Conservation (phyloP, 2,113 vertebrate genomes). For the Pterocles gutturalis region DNA sequence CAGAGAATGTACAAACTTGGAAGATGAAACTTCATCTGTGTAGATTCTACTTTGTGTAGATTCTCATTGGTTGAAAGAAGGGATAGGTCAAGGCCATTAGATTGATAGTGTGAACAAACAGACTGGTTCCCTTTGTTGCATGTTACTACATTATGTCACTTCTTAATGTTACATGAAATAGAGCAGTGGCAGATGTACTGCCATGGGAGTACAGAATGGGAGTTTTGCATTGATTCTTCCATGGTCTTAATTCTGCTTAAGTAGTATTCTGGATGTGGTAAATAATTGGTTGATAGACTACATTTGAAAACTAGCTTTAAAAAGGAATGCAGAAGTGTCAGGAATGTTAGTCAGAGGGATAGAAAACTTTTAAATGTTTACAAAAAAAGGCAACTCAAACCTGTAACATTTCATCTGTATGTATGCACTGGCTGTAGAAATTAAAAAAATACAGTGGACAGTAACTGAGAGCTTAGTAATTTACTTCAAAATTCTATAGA, state of each 20-base stretch:
- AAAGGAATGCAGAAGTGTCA: background rate
- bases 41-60: background rate
- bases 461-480: background rate
- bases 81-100: background rate
- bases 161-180: background rate
- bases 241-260: background rate
- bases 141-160: background rate
- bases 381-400: fast-evolving
- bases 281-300: background rate
- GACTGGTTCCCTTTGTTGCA: background rate
- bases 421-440: background rate
- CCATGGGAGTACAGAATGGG: too few species aligned
- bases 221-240: background rate
- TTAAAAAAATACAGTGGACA: background rate
- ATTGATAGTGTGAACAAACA: background rate
- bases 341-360: background rate
- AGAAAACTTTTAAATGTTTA: background rate
- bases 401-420: background rate
- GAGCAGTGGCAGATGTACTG: background rate
- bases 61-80: background rate
- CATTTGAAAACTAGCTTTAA: background rate
- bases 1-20: background rate
- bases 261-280: background rate
- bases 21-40: background rate
- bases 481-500: background rate